phyloP scores from a whole-genome alignment of 2,888 invertebrate genomes.

The Apamea epomidion region DNA sequence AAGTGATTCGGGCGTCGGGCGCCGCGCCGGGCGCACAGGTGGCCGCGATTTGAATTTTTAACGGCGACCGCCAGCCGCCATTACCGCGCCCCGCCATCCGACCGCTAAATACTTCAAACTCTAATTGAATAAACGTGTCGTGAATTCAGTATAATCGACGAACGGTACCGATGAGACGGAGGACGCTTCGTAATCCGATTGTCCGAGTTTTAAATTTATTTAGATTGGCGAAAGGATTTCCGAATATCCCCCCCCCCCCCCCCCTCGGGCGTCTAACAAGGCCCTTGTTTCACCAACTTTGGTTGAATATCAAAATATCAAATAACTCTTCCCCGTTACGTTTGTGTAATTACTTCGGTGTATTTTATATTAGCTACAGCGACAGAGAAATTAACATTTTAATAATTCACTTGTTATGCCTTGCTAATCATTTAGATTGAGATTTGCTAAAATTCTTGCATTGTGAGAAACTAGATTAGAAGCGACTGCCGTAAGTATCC shows the following conservation, averaged over 20 bases:
- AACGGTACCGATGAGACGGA: conserved; percentile 72
- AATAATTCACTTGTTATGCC: conserved; percentile 63
- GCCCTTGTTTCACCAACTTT: conserved; percentile 71
- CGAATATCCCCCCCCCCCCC: conserved; percentile 50
- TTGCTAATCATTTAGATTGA: conserved; percentile 49
- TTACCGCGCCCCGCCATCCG: conserved; percentile 65
- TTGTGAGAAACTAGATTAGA: conserved; percentile 46
- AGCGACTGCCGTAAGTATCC: conserved; percentile 12
- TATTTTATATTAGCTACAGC: conserved; percentile 61
- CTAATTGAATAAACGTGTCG: conserved; percentile 86
- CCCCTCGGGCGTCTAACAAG: conserved; percentile 66
- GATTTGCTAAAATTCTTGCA: conserved; percentile 38
- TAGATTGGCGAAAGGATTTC: conserved; percentile 74
- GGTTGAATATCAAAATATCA: conserved; percentile 72
- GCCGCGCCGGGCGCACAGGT: conserved; percentile 60
- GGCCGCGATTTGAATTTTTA: conserved; percentile 69
- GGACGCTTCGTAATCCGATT: conserved; percentile 69
- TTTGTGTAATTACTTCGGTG: conserved; percentile 64
- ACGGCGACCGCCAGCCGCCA: conserved; percentile 63
- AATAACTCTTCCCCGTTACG: conserved; percentile 63
- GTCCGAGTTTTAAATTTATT: conserved; percentile 77
- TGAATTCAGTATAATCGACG: conserved; percentile 79
- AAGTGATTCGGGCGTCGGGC: conserved; percentile 51
- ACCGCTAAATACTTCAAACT: conserved; percentile 81
- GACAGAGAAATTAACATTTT: conserved; percentile 66